These are phyloP conservation scores for Nomada goodeniana DNA, from an alignment of 2,888 invertebrate genomes.

Conservation along the genomic window DNA sequence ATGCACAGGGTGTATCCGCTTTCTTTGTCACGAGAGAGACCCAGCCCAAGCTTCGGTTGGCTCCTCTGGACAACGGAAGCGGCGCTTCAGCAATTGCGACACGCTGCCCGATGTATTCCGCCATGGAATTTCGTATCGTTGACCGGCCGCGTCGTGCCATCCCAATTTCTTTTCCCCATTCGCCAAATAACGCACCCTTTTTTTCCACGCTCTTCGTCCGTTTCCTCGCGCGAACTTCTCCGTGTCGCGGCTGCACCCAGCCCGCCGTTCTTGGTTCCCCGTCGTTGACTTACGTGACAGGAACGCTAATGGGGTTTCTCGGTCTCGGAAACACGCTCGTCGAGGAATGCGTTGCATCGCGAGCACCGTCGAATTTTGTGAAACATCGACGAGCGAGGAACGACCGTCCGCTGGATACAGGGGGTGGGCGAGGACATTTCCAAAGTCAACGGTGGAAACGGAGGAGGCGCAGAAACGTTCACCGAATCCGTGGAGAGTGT, in stretches of 20 bases:
- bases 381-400: not conserved
- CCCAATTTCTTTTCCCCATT: not conserved
- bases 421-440: too few relatives aligned
- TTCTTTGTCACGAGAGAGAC: constrained; percentile 30
- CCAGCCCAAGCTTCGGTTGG: constrained; percentile 48
- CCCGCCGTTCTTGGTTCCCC: not conserved
- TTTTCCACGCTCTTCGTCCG: not conserved
- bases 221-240: not conserved
- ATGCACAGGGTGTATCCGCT: constrained; percentile 71
- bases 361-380: constrained; percentile 5
- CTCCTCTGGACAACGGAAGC: constrained; percentile 38
- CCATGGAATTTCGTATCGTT: constrained; percentile 57
- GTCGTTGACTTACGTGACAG: constrained; percentile 31
- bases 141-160: constrained; percentile 28
- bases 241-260: not conserved
- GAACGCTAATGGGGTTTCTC: constrained; percentile 34
- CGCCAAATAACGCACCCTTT: not conserved
- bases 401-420: too few relatives aligned
- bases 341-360: constrained; percentile 10
- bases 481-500: not conserved
- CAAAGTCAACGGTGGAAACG: too few relatives aligned
- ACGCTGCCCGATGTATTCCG: constrained; percentile 52
- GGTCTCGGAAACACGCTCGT: not conserved
- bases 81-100: constrained; percentile 51
- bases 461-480: not conserved